A percentile compares a stretch with the other conserved stretches of the same genome.
Evolutionary conservation across 2,888 invertebrate genomes (phyloP).

Genomic region (Boloria euphrosyne): DNA sequence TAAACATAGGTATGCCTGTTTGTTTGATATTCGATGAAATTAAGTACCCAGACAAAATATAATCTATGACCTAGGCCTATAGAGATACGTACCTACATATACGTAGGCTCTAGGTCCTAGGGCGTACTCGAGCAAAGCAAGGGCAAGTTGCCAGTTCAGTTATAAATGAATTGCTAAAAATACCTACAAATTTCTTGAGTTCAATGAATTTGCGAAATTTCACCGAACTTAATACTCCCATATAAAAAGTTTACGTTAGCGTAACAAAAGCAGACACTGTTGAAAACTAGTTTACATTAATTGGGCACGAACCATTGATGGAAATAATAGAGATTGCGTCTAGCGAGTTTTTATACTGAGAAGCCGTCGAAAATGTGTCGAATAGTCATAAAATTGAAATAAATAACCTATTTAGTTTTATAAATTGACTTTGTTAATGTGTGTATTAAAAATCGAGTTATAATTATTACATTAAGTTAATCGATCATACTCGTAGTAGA

Average conservation of each 20-base stretch:
- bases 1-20: no score
- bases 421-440: constrained; percentile 14
- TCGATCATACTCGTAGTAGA: background rate
- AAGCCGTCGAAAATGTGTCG: constrained; percentile 27
- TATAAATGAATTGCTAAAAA: background rate
- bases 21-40: no score
- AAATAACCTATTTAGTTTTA: constrained; percentile 23
- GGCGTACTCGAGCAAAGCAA: no score
- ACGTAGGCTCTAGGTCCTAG: no score
- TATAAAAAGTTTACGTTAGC: constrained; percentile 36
- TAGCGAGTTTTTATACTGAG: constrained; percentile 26
- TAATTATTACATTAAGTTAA: no score
- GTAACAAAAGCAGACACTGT: constrained; percentile 36
- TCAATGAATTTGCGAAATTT: constrained; percentile 23
- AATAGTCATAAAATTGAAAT: constrained; percentile 30
- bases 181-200: constrained; percentile 3
- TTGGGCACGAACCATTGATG: constrained; percentile 30
- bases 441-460: background rate
- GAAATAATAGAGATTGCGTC: constrained; percentile 25
- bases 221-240: constrained; percentile 26
- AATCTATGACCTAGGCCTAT: no score
- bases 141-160: background rate
- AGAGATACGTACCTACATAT: no score
- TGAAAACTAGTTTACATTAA: constrained; percentile 36
- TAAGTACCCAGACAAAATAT: no score